These are phyloP conservation scores for Thomomys bottae DNA, from an alignment of 2,113 vertebrate species.

Conservation along the genomic window DNA sequence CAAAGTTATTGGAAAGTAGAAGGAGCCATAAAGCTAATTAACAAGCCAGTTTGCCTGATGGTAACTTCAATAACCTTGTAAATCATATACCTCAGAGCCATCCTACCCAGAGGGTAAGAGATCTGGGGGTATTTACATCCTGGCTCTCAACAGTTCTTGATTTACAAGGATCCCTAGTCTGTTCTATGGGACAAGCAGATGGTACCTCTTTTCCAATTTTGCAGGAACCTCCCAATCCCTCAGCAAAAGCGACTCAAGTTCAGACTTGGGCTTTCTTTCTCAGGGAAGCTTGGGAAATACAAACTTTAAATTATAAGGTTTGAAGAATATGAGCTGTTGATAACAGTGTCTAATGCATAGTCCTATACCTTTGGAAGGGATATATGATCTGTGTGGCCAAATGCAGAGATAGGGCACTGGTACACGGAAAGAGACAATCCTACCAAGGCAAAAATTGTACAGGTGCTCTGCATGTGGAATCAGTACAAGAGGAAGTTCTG, in stretches of 20 bases:
- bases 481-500: background rate
- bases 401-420: background rate
- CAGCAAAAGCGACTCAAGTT: background rate
- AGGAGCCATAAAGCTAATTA: background rate
- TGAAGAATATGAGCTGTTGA: background rate
- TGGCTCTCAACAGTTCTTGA: background rate
- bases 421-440: fast-evolving
- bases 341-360: background rate
- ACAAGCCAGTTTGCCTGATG: background rate
- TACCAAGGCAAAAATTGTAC: background rate
- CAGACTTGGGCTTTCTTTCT: background rate
- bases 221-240: background rate
- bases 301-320: background rate
- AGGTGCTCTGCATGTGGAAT: fast-evolving
- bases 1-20: background rate
- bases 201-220: background rate
- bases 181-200: background rate
- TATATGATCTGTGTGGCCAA: background rate
- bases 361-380: background rate
- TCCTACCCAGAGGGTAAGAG: background rate
- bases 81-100: background rate
- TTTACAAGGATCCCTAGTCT: background rate
- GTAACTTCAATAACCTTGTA: background rate
- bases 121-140: background rate
- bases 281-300: background rate